Base-by-base conservation (phyloP, 1,140 invertebrate species). In the Aphidius ervi region DNA sequence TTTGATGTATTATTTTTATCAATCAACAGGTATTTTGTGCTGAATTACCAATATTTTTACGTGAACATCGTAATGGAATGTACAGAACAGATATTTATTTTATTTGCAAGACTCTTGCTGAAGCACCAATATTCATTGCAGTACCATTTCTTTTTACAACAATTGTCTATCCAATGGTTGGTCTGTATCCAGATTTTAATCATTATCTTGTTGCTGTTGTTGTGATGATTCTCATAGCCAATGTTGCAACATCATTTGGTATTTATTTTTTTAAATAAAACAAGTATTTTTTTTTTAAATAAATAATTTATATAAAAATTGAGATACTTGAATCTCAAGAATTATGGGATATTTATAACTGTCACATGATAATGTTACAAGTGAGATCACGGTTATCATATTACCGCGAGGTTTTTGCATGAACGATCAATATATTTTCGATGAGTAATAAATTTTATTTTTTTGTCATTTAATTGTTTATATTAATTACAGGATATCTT, bases 11-110 rank as follows among this genome's bases (percentile, higher is more conserved):
- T 6, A 1, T 31, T 45, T 31, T 46, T 58, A 61, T 53, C 41
- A 62, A 62, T 16, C 41, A 40, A 4, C 31, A 97, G 95, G 90
- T 94, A 1, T 97, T 98, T 74, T 95, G 93, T 70, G 82, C 87
- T 0, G 95, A 98, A 77, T 77, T 97, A 9, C 92, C 94, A 0
- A 87, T 98, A 56, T 97, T 98, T 75, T 82, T 97, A 62, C 80
- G 94, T 37, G 95, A 98, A 78, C 89, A 97, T 72, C 86, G 87
- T 56, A 94, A 92, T 68, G 93, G 94, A 37, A 90, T 98, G 83
- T 98, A 98, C 71, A 82, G 95, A 46, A 90, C 91, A 0, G 94
- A 96, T 67, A 87, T 95, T 0, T 98, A 98, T 74, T 98, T 97
- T 78, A 74, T 98, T 9, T 89, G 90, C 58, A 98, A 97, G 81